Evolutionary conservation across 2,888 invertebrate genomes (phyloP).

Genomic region (Cryptosula pallasiana): DNA sequence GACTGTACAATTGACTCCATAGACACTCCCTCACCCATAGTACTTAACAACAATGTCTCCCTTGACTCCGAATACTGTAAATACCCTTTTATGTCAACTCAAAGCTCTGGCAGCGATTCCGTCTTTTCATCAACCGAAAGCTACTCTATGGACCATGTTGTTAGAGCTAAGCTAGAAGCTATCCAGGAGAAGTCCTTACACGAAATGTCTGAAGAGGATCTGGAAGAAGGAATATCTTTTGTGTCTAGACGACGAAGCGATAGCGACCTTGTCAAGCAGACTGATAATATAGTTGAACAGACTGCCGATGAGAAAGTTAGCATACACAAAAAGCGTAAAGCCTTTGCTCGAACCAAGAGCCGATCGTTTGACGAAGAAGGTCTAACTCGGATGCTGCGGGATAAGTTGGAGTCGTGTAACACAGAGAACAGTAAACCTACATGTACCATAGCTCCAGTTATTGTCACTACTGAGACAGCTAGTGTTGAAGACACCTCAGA

Average conservation of each 20-base stretch:
- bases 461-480: background rate
- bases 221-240: slow-evolving; percentile 20
- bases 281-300: background rate
- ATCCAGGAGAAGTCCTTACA: slow-evolving; percentile 1
- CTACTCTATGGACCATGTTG: background rate
- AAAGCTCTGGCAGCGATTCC: slow-evolving; percentile 20
- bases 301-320: background rate
- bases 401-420: background rate
- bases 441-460: background rate
- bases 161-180: slow-evolving; percentile 7
- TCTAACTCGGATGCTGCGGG: background rate
- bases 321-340: slow-evolving; percentile 3
- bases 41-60: slow-evolving; percentile 6
- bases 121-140: slow-evolving; percentile 19
- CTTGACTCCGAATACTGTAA: background rate
- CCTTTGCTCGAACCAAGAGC: slow-evolving; percentile 11
- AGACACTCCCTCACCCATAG: slow-evolving; percentile 7
- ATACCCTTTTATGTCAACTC: background rate
- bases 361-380: background rate
- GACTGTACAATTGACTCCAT: slow-evolving; percentile 23
- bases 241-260: slow-evolving; percentile 7
- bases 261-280: background rate
- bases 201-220: slow-evolving; percentile 16
- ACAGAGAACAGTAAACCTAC: background rate
- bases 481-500: background rate